phyloP scores from a whole-genome alignment of 2,888 invertebrate species.

The Drosophila anceps region DNA sequence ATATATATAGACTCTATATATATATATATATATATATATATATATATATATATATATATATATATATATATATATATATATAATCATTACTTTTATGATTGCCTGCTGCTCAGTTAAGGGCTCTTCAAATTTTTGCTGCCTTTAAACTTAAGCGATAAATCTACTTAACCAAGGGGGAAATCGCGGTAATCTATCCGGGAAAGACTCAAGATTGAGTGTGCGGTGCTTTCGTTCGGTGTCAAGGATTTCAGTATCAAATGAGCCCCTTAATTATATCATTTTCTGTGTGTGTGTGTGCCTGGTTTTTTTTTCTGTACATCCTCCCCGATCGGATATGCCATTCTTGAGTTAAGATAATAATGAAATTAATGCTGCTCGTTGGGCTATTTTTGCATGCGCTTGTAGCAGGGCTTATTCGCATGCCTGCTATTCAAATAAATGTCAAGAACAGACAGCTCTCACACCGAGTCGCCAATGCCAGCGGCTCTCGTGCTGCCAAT shows the following conservation, averaged over 20 bases:
- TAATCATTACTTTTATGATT: conserved; percentile 17
- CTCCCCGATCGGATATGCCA: conserved; percentile 6
- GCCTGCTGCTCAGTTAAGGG: conserved; percentile 13
- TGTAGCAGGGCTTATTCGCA: conserved; percentile 5
- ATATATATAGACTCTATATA: too few species aligned
- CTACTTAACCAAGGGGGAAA: conserved; percentile 20
- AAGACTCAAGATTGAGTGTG: conserved; percentile 70
- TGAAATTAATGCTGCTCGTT: conserved; percentile 52
- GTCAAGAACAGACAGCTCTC: conserved; percentile 61
- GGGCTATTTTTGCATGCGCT: conserved; percentile 14
- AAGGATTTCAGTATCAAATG: conserved; percentile 39
- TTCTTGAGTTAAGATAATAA: conserved; percentile 39
- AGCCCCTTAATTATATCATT: conserved; percentile 55
- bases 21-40: conserved; percentile 1
- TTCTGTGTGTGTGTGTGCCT: neutral
- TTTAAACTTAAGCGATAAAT: conserved; percentile 54
- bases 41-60: neutral
- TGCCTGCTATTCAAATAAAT: conserved; percentile 59
- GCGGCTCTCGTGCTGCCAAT: conserved; percentile 17
- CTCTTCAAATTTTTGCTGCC: conserved; percentile 26
- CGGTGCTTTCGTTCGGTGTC: conserved; percentile 42
- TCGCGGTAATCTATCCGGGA: conserved; percentile 6
- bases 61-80: neutral
- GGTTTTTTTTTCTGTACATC: conserved; percentile 5
- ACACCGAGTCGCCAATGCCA: conserved; percentile 7